A percentile compares a stretch with the other conserved stretches of the same genome.
These are phyloP conservation scores for Ophion ellenae DNA, from an alignment of 2,888 invertebrate genomes.

Conservation along the genomic window DNA sequence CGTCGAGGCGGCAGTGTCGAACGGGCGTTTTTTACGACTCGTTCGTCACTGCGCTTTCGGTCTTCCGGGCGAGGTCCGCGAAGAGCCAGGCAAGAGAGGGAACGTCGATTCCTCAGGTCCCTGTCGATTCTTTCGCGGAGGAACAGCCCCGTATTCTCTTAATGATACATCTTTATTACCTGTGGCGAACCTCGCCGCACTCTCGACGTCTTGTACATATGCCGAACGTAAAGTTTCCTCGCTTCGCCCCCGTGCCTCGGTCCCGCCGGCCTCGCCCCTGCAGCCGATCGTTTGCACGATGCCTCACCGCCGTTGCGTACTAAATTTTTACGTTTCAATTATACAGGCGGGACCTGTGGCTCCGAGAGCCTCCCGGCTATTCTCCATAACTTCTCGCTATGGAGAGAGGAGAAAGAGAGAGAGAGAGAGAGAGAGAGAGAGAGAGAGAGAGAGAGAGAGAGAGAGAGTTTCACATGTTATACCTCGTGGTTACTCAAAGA, in stretches of 20 bases:
- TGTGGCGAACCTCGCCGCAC: conserved; percentile 52
- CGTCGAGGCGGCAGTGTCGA: conserved; percentile 30
- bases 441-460: not conserved
- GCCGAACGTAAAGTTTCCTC: conserved; percentile 20
- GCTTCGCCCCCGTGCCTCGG: not conserved
- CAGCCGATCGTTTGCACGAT: conserved; percentile 10
- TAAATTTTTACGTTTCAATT: conserved; percentile 66
- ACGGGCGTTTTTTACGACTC: conserved; percentile 57
- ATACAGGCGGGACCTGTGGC: conserved; percentile 52
- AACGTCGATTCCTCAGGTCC: conserved; percentile 30
- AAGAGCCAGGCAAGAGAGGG: not conserved
- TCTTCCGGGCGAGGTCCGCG: conserved; percentile 31
- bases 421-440: too few species aligned
- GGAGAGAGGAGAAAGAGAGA: not conserved
- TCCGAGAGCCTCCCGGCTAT: conserved; percentile 21
- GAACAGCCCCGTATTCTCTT: conserved; percentile 37
- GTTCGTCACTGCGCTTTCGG: conserved; percentile 56
- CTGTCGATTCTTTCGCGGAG: conserved; percentile 41
- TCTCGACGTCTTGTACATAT: conserved; percentile 3
- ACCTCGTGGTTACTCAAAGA: conserved; percentile 35
- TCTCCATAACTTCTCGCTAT: conserved; percentile 20
- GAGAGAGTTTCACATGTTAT: conserved; percentile 17
- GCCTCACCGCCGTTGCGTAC: conserved; percentile 47
- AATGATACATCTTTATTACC: conserved; percentile 64
- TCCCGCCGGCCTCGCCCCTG: not conserved